Percentiles rank a stretch among this genome's conserved stretches.
These are phyloP conservation scores for Entelurus aequoreus DNA, from an alignment of 2,113 vertebrate species.

Conservation along the genomic window DNA sequence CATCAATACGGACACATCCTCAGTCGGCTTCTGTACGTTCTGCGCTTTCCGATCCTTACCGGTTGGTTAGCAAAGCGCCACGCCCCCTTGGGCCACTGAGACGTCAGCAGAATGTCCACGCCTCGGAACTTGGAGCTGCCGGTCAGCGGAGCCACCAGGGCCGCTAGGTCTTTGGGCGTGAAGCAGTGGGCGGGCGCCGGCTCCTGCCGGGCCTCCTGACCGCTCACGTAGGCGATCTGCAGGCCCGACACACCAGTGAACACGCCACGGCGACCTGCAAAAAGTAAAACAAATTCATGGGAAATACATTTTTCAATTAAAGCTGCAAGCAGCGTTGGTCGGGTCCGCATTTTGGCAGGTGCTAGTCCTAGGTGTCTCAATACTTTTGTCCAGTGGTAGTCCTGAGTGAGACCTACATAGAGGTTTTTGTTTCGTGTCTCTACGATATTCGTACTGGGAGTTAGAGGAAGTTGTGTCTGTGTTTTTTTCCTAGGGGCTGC, in stretches of 20 bases:
- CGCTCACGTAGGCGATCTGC: conserved; percentile 91
- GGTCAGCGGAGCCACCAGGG: conserved; percentile 73
- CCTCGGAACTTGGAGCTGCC: conserved; percentile 80
- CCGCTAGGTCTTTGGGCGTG: conserved; percentile 76
- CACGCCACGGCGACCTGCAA: conserved; percentile 84
- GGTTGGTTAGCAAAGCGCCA: conserved; percentile 82
- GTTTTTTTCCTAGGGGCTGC: no score
- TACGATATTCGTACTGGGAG: no score
- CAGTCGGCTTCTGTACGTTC: neutral
- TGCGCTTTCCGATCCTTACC: conserved; percentile 52
- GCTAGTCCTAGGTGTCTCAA: no score
- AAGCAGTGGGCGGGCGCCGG: conserved; percentile 82
- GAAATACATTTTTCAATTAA: no score
- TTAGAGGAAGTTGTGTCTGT: no score
- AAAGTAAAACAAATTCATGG: no score
- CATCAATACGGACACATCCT: neutral
- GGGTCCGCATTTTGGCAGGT: no score
- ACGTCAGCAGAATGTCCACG: conserved; percentile 89
- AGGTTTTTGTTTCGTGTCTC: no score
- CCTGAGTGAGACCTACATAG: no score
- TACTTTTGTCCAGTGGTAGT: no score
- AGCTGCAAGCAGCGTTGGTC: no score
- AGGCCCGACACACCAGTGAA: conserved; percentile 85
- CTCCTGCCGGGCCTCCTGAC: conserved; percentile 78
- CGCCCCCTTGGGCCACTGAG: conserved; percentile 87